Conservation (phyloP, 2,113 vertebrate genomes). For the Noturus placidus region DNA sequence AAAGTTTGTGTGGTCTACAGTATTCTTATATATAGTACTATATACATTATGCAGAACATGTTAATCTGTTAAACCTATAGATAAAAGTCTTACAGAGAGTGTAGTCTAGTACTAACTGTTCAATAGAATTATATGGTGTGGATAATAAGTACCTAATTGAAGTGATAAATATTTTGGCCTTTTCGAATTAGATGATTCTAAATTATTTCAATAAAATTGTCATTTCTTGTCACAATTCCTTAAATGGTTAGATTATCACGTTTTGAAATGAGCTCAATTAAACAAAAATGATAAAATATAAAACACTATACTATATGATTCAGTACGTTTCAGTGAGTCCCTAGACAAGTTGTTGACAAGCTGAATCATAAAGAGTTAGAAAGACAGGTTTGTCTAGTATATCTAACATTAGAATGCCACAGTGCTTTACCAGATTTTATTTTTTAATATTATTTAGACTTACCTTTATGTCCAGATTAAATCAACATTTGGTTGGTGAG, state of each 20-base stretch:
- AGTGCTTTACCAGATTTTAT: background rate
- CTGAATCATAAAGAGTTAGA: background rate
- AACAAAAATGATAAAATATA: background rate
- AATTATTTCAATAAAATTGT: background rate
- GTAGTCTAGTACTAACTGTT: background rate
- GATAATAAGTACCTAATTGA: background rate
- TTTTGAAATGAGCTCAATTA: background rate
- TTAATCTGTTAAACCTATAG: too few relatives aligned
- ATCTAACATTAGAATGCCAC: background rate
- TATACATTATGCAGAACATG: background rate
- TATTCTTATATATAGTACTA: background rate
- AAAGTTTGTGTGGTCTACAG: background rate
- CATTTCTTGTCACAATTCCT: background rate
- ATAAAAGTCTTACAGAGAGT: background rate
- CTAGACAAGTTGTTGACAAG: background rate
- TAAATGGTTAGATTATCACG: background rate
- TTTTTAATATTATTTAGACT: background rate
- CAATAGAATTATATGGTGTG: background rate
- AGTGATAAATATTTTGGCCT: background rate
- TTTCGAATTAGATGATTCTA: background rate
- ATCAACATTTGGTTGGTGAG: background rate
- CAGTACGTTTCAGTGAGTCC: background rate
- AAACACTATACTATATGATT: background rate
- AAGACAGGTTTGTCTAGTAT: background rate
- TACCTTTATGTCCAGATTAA: slow-evolving; percentile 13